Evolutionary conservation across 1,140 invertebrate genomes (phyloP).

Genomic region (Leptestheria dahalacensis): DNA sequence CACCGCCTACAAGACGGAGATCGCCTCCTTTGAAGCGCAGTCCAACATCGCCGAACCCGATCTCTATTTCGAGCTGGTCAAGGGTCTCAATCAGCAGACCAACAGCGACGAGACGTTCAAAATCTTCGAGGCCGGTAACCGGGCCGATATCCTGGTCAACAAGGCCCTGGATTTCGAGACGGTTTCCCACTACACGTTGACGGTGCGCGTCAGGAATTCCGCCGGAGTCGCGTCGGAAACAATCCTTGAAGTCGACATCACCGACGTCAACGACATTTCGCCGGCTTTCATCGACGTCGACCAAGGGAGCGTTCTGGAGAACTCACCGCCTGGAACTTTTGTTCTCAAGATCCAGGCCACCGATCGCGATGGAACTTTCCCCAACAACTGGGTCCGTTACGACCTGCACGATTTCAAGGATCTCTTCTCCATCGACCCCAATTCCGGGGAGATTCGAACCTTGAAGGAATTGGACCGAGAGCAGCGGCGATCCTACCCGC

Average conservation of each 20-base stretch:
- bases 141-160: slow-evolving; percentile 52
- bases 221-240: slow-evolving; percentile 60
- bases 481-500: slow-evolving; percentile 52
- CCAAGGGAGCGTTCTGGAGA: slow-evolving; percentile 63
- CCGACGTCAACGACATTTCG: slow-evolving; percentile 77
- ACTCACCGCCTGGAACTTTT: slow-evolving; percentile 56
- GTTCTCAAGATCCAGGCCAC: slow-evolving; percentile 75
- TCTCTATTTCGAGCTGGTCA: slow-evolving; percentile 59
- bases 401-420: slow-evolving; percentile 49
- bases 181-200: slow-evolving; percentile 62
- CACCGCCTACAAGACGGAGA: slow-evolving; percentile 44
- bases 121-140: slow-evolving; percentile 21
- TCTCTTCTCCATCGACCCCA: slow-evolving; percentile 55
- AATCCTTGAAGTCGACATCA: slow-evolving; percentile 53
- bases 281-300: slow-evolving; percentile 63
- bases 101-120: slow-evolving; percentile 61
- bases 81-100: slow-evolving; percentile 62
- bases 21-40: slow-evolving; percentile 48
- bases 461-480: slow-evolving; percentile 63
- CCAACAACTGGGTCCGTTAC: slow-evolving; percentile 59
- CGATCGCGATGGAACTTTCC: slow-evolving; percentile 67
- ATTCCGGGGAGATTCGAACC: slow-evolving; percentile 73
- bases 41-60: slow-evolving; percentile 58
- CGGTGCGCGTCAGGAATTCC: slow-evolving; percentile 66
- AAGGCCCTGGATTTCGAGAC: slow-evolving; percentile 65